Base-by-base conservation (phyloP, 2,113 vertebrate species). In the Myanophis thanlyinensis region DNA sequence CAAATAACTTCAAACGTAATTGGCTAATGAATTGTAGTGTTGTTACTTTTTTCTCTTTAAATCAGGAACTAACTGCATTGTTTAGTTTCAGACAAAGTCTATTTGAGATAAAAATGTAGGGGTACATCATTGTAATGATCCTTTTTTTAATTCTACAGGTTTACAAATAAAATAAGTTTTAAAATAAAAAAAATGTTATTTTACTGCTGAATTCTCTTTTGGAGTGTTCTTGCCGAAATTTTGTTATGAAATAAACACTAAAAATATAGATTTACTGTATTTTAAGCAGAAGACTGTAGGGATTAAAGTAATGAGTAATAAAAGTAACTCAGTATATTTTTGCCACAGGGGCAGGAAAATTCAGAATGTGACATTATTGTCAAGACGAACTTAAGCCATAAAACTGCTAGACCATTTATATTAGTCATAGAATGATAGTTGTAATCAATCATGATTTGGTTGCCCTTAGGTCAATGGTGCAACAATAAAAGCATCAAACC, bases 1-100 rank as follows among this genome's bases (percentile, higher is more conserved):
- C 40, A 48, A 53, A 62, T 59, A 35, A 90, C 9, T 54, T 93
- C 85, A 67, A 48, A 52, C 22, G 53, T 95, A 62, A 85, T 91
- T 95, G 92, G 40, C 46, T 87, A 73, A 2, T 47, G 46, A 92
- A 90, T 53, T 46, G 8, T n/a, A 15, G 53, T 59, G 90, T 6
- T 84, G 11, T 86, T 84, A 20, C 1, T 54, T 46, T 20, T 44
- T 44, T 18, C 2, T 0, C 44, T 22, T 85, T 88, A 5, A 89
- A 93, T 44, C 53, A 62, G 92, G 92, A 93, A 84, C 40, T 35
- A 4, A 0, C 0, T 91, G 46, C 4, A 48, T 44, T 89, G 62
- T 88, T 85, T 49, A 93, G 15, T 85, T 20, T 59, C 67, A 25
- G 27, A 48, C 2, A 92, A 27, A 0, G 0, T 90, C 20, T 93